Base-by-base conservation (phyloP, 2,797 vertebrate species). In the Siniperca undulata region DNA sequence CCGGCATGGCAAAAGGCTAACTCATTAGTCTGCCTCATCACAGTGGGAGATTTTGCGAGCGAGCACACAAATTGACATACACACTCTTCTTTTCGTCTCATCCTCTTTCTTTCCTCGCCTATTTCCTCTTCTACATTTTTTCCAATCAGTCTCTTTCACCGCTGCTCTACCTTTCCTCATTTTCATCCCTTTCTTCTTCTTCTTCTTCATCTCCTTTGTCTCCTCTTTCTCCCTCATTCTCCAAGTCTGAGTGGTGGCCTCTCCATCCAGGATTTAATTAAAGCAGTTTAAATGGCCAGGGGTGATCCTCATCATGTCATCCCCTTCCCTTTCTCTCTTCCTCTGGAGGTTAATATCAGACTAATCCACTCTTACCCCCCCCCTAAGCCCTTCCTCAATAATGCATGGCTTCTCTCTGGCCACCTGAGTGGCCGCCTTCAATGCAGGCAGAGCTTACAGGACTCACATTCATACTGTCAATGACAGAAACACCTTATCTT, bases 21-120 rank as follows among this genome's bases (percentile, higher is more conserved):
- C 95, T 98, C 97, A 97, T 99, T 99, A 97, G 96, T 97, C 97
- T 96, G 96, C 91, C 96, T 97, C 96, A 96, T 96, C 97, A 96
- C 97, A 96, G 96, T 93, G 89, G 93, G 95, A 94, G 93, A 91
- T 89, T 76, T 79, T 58, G 82, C 80, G 68, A 87, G 84, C 61
- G n/a, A 70, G 67, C 70, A 66, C 71, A 72, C 77, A 62, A 48
- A 2, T 8, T 46, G 44, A 78, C 24, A 70, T 56, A 84, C 84
- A 77, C 77, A 59, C 53, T 55, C 53, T 30, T 61, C 52, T 48
- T 68, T 84, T 82, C 27, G 27, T 79, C 67, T 82, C 77, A 78
- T 81, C 79, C 64, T 82, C 56, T 86, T 69, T 83, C 74, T 83
- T 79, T 86, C 80, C 68, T 78, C 34, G 27, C 59, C 88, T 55